These are phyloP conservation scores for Plebejus argus DNA, from an alignment of 2,888 invertebrate species.

Conservation along the genomic window DNA sequence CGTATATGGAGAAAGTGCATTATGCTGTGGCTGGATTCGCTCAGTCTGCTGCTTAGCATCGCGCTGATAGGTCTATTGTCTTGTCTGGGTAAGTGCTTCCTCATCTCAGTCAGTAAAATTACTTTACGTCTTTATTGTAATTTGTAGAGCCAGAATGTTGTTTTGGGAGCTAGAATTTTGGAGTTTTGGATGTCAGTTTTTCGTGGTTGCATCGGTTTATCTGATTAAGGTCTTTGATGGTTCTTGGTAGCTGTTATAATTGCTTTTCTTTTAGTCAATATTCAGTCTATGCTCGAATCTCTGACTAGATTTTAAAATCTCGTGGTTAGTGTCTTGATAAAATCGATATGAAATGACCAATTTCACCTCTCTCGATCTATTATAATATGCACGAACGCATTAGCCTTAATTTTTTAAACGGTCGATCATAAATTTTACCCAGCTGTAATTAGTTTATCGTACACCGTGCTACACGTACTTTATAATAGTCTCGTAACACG, in stretches of 20 bases:
- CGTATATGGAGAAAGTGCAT: slow-evolving; percentile 42
- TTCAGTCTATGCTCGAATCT: neutral
- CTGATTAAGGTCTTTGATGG: neutral
- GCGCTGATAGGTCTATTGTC: slow-evolving; percentile 17
- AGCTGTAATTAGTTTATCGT: neutral
- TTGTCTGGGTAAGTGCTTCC: slow-evolving; percentile 4
- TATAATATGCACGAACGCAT: neutral
- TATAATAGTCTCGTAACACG: slow-evolving; percentile 24
- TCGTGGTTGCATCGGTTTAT: neutral
- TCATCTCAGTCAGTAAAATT: neutral
- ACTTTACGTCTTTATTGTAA: neutral
- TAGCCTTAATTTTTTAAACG: slow-evolving; percentile 19
- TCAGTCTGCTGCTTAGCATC: slow-evolving; percentile 16
- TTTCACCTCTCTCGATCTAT: slow-evolving; percentile 1
- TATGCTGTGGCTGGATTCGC: neutral
- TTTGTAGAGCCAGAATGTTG: neutral
- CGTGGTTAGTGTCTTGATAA: neutral
- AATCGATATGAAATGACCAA: neutral
- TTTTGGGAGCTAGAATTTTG: neutral
- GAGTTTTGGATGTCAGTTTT: neutral
- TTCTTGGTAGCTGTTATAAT: neutral
- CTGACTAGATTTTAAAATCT: neutral
- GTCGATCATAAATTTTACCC: neutral
- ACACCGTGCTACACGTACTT: slow-evolving; percentile 6
- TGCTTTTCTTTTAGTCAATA: neutral